phyloP scores from a whole-genome alignment of 2,113 vertebrate species.

The Pseudopipra pipra region DNA sequence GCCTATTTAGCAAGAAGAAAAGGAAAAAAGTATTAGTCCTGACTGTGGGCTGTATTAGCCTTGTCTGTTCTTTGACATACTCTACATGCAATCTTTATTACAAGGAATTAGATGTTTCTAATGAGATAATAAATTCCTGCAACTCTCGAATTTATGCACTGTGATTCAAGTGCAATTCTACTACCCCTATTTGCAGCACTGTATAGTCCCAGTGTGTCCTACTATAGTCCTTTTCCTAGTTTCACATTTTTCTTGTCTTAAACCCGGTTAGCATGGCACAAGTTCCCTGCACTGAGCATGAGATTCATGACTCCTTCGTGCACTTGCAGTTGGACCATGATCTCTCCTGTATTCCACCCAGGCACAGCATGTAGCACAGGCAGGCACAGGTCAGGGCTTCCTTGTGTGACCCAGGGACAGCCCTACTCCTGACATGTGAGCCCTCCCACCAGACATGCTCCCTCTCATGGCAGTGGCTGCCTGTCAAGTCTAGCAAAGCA shows the following conservation, averaged over 20 bases:
- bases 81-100: not conserved
- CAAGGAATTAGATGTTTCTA: conserved; percentile 19
- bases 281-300: not conserved
- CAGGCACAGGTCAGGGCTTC: not conserved
- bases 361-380: fast-evolving
- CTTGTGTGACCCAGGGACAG: not conserved
- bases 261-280: fast-evolving
- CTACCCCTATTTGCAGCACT: not conserved
- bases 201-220: not conserved
- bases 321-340: not conserved
- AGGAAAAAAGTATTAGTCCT: not conserved
- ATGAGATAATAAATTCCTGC: conserved; percentile 61
- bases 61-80: not conserved
- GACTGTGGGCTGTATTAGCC: not conserved
- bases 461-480: fast-evolving
- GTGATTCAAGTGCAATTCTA: not conserved
- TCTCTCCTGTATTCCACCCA: not conserved
- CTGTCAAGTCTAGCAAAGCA: not conserved
- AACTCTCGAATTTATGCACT: conserved; percentile 24
- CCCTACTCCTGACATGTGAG: fast-evolving
- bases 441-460: fast-evolving
- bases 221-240: not conserved
- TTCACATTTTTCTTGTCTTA: not conserved
- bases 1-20: not conserved
- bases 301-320: not conserved